Conservation (phyloP, 1,140 invertebrate species). For the Hypothenemus hampei region DNA sequence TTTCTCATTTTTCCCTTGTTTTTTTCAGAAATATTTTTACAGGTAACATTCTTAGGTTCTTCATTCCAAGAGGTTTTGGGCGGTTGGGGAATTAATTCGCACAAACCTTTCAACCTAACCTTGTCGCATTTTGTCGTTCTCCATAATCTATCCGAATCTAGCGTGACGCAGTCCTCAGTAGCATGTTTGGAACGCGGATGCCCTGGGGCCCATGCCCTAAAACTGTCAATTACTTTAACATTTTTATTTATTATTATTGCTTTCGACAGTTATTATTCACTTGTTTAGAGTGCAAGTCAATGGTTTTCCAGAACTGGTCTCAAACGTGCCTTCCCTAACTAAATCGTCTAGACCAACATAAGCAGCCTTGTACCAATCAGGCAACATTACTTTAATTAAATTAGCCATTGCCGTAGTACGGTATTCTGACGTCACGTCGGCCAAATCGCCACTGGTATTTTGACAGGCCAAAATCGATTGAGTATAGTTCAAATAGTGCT, state of each 20-base stretch:
- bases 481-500: conserved; percentile 52
- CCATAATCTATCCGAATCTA: conserved; percentile 54
- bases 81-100: conserved; percentile 52
- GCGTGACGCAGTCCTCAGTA: conserved; percentile 53
- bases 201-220: conserved; percentile 58
- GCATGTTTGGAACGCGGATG: conserved; percentile 49
- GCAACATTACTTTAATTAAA: conserved; percentile 32
- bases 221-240: conserved; percentile 1
- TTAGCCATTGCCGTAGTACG: conserved; percentile 53
- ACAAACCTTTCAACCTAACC: conserved; percentile 50
- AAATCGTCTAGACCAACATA: conserved; percentile 55
- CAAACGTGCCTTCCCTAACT: conserved; percentile 41
- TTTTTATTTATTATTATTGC: not conserved
- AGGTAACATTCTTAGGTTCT: conserved; percentile 1
- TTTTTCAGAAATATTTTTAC: not conserved
- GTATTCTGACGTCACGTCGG: conserved; percentile 54
- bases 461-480: conserved; percentile 50
- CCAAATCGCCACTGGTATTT: conserved; percentile 52
- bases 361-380: conserved; percentile 42
- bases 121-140: conserved; percentile 49
- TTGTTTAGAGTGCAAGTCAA: conserved; percentile 49
- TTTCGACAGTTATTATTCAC: not conserved
- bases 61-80: not conserved
- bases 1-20: not conserved
- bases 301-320: conserved; percentile 49